These are phyloP conservation scores for Imbricaverruca yamaguchii DNA, from an alignment of 2,888 invertebrate genomes.

Conservation along the genomic window DNA sequence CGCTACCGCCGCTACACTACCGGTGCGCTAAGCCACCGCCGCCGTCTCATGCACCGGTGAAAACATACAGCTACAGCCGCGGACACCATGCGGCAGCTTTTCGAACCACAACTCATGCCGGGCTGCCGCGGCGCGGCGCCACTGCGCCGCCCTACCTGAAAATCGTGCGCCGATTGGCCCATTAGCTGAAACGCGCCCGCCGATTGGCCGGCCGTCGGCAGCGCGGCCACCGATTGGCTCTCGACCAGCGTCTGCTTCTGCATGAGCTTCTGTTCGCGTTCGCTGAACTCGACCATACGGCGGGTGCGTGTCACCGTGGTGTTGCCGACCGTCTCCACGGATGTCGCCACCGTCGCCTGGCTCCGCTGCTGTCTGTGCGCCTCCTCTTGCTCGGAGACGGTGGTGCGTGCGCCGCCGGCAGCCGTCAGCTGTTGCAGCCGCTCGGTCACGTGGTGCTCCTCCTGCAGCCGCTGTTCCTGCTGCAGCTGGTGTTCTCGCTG, in stretches of 20 bases:
- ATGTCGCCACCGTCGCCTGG: conserved; percentile 1
- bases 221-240: background rate
- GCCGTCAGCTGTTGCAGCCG: background rate
- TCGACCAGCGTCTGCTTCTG: background rate
- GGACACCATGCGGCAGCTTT: too few relatives aligned
- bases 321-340: background rate
- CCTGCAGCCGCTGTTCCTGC: conserved; percentile 9
- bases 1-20: too few relatives aligned
- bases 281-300: background rate
- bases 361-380: background rate
- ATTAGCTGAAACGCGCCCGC: conserved; percentile 8
- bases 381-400: background rate
- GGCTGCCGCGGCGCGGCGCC: conserved; percentile 17
- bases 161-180: conserved; percentile 23
- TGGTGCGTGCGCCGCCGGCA: background rate
- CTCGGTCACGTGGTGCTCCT: background rate
- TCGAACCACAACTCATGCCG: background rate
- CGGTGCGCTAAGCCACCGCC: too few relatives aligned
- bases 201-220: background rate
- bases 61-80: too few relatives aligned
- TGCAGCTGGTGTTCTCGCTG: background rate
- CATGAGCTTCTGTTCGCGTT: background rate
- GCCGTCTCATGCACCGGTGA: too few relatives aligned
- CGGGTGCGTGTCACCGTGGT: conserved; percentile 15
- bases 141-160: conserved; percentile 23